Percentiles rank a stretch among this genome's conserved stretches.
Conservation (phyloP, 2,113 vertebrate species). For the Centrocercus urophasianus region DNA sequence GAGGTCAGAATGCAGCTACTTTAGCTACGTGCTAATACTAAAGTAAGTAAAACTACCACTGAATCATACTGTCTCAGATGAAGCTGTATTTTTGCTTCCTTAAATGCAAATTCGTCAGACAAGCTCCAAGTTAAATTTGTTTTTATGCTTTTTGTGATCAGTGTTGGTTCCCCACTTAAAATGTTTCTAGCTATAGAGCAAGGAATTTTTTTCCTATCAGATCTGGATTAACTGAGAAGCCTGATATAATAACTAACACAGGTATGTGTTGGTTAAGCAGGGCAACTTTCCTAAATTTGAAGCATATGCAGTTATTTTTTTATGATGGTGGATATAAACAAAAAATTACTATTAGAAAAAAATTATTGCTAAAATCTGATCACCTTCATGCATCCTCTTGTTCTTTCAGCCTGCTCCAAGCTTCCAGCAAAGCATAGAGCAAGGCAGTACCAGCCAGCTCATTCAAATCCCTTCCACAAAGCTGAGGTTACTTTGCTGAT, state of each 20-base stretch:
- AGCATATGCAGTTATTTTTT: background rate
- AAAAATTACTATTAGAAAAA: background rate
- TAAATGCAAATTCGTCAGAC: background rate
- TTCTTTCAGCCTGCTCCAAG: background rate
- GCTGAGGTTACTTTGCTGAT: background rate
- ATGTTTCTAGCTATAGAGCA: background rate
- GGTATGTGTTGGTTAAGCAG: background rate
- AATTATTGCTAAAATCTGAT: background rate
- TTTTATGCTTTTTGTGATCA: background rate
- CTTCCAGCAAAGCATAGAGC: background rate
- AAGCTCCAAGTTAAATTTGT: background rate
- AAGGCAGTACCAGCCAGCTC: background rate
- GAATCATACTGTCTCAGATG: background rate
- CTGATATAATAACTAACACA: background rate
- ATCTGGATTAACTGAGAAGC: background rate
- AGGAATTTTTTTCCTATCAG: background rate
- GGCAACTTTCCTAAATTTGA: background rate
- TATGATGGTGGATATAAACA: background rate
- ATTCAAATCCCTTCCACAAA: background rate
- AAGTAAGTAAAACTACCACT: background rate
- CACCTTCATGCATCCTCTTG: too few relatives aligned
- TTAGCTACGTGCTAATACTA: background rate
- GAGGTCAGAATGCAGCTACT: background rate
- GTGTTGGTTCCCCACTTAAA: background rate
- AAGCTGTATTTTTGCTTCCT: background rate